Evolutionary conservation across 2,797 vertebrate species (phyloP).

Genomic region (Esox masquinongy): DNA sequence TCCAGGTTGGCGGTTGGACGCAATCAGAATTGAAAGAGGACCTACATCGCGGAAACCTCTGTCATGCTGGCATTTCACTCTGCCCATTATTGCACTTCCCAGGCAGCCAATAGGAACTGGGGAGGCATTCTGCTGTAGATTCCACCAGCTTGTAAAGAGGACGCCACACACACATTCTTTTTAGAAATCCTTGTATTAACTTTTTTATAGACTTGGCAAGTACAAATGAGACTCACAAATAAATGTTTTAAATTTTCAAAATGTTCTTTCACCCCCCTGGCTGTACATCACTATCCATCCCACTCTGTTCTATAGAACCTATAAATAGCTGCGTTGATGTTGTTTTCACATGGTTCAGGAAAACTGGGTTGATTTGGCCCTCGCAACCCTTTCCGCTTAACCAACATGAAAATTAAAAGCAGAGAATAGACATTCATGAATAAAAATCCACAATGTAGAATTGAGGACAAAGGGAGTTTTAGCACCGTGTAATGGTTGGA

Average conservation of each 20-base stretch:
- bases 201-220: neutral
- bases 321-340: neutral
- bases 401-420: slow-evolving; percentile 26
- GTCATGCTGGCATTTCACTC: slow-evolving; percentile 31
- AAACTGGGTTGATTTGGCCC: neutral
- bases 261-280: neutral
- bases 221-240: neutral
- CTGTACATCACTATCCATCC: slow-evolving; percentile 12
- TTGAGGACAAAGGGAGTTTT: neutral
- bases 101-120: neutral
- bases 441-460: neutral
- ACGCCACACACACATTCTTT: slow-evolving; percentile 1
- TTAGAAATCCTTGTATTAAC: neutral
- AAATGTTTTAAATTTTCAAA: neutral
- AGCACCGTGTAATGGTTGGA: slow-evolving; percentile 2
- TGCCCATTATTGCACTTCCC: neutral
- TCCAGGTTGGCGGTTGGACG: slow-evolving; percentile 13
- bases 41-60: slow-evolving; percentile 24
- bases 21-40: slow-evolving; percentile 26
- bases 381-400: slow-evolving; percentile 21
- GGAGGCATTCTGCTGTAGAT: slow-evolving; percentile 7
- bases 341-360: neutral
- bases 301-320: neutral
- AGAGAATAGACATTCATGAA: slow-evolving; percentile 14
- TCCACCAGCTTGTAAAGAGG: slow-evolving; percentile 5